phyloP scores from a whole-genome alignment of 1,140 invertebrate genomes.

The Nylanderia fulva region DNA sequence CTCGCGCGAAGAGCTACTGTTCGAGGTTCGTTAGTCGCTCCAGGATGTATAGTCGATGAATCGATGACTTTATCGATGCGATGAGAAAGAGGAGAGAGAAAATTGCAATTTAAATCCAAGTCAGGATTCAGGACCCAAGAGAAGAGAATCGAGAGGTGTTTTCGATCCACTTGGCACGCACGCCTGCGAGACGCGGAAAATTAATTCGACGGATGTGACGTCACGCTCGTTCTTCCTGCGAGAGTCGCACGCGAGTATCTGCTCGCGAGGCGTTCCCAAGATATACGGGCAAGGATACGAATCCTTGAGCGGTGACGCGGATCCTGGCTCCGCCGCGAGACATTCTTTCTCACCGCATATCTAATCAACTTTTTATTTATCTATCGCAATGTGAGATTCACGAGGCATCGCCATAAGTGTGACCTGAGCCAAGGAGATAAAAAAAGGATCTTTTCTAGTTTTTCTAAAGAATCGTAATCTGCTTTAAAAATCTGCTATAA shows the following conservation, averaged over 20 bases:
- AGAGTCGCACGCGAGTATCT: conserved; percentile 15
- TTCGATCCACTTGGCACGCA: conserved; percentile 40
- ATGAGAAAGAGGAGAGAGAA: background rate
- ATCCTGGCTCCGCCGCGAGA: background rate
- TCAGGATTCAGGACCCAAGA: background rate
- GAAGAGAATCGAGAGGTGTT: background rate
- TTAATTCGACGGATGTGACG: conserved; percentile 75
- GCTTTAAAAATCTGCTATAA: background rate
- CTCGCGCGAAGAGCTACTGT: background rate
- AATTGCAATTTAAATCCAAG: conserved; percentile 14
- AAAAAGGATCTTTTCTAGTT: background rate
- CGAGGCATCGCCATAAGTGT: background rate
- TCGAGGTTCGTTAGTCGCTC: background rate
- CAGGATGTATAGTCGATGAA: background rate
- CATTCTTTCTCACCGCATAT: conserved; percentile 24
- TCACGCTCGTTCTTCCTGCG: conserved; percentile 66
- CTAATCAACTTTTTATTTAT: background rate
- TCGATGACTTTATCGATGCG: background rate
- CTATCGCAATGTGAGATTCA: conserved; percentile 2
- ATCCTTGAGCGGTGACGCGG: background rate
- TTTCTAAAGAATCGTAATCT: background rate
- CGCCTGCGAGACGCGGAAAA: conserved; percentile 60
- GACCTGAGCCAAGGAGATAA: background rate
- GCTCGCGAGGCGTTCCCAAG: conserved; percentile 4
- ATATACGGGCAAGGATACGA: background rate